phyloP scores from a whole-genome alignment of 2,888 invertebrate species.

The Sepiola atlantica region DNA sequence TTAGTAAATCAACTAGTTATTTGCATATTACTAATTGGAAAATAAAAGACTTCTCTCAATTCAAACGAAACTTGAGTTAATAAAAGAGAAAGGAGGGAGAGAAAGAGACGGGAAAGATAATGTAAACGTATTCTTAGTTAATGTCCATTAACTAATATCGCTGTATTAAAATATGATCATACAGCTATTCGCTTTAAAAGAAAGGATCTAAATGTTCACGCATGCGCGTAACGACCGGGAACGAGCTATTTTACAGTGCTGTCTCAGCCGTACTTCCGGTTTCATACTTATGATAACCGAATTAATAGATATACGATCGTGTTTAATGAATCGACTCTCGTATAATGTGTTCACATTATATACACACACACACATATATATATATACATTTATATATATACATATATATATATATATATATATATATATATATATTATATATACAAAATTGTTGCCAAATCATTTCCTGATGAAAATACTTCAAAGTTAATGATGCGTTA shows the following conservation, averaged over 20 bases:
- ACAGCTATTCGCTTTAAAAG: background rate
- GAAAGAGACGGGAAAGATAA: too few species aligned
- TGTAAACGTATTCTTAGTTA: background rate
- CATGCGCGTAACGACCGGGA: background rate
- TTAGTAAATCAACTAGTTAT: too few species aligned
- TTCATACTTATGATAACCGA: background rate
- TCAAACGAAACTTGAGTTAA: too few species aligned
- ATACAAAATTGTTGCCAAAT: background rate
- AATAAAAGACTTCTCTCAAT: too few species aligned
- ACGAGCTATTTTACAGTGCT: background rate
- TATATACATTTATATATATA: too few species aligned
- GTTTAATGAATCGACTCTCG: background rate
- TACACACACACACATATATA: too few species aligned
- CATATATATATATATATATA: too few species aligned
- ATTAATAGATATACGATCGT: background rate
- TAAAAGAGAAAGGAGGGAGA: too few species aligned
- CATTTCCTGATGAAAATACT: background rate
- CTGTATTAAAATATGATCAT: background rate
- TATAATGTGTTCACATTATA: background rate
- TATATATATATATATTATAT: too few species aligned
- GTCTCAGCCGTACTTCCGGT: background rate
- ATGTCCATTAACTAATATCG: background rate
- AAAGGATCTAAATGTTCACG: background rate
- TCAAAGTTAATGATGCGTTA: background rate
- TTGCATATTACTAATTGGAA: too few species aligned